Evolutionary conservation across 2,888 invertebrate species (phyloP).

Genomic region (Calliphora vomitoria): DNA sequence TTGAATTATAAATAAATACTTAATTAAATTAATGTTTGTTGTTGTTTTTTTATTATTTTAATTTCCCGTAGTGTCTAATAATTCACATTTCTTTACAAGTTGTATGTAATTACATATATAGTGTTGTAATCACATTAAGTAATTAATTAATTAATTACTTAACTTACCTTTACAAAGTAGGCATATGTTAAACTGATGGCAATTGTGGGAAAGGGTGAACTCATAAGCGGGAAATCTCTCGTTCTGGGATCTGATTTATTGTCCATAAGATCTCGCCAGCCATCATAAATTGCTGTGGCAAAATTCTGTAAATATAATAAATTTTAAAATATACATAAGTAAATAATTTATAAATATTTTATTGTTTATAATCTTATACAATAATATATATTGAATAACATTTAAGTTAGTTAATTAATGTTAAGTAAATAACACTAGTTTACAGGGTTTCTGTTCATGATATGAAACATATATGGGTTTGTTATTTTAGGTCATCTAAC

Average conservation of each 20-base stretch:
- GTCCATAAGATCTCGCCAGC: constrained; percentile 90
- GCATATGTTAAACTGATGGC: constrained; percentile 91
- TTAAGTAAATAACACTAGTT: not conserved
- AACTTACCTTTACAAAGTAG: constrained; percentile 88
- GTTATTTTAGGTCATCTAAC: too few relatives aligned
- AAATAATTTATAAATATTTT: not conserved
- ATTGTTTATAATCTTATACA: constrained; percentile 14
- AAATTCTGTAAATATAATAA: constrained; percentile 79
- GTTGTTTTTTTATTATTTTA: not conserved
- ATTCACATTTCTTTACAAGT: too few relatives aligned
- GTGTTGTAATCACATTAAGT: not conserved
- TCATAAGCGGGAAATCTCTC: constrained; percentile 92
- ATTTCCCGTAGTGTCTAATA: too few relatives aligned
- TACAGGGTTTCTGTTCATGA: too few relatives aligned
- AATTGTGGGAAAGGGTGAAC: constrained; percentile 91
- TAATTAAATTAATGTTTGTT: not conserved
- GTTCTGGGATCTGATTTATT: constrained; percentile 93
- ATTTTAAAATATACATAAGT: constrained; percentile 23
- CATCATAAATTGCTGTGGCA: constrained; percentile 83
- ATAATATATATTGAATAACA: constrained; percentile 16
- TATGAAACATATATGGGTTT: too few relatives aligned
- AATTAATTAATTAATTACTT: constrained; percentile 45
- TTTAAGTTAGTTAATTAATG: not conserved
- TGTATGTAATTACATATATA: not conserved
- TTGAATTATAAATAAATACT: not conserved